A percentile compares a stretch with the other conserved stretches of the same genome.
Conservation (phyloP, 2,888 invertebrate species). For the Protonemura montana region DNA sequence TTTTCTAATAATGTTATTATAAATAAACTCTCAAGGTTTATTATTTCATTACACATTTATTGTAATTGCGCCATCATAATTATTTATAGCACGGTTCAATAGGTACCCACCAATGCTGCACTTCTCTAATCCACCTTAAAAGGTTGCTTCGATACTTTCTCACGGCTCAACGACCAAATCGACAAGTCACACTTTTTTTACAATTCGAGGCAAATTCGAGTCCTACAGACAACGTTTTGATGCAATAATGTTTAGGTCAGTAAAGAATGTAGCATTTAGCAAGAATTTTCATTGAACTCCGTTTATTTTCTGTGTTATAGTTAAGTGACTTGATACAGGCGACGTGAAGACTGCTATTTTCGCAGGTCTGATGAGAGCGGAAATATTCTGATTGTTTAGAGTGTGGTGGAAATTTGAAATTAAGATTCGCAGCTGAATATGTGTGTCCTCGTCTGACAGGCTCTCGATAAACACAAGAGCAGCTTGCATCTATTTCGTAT, state of each 20-base stretch:
- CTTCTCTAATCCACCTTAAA: slow-evolving; percentile 25
- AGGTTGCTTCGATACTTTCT: slow-evolving; percentile 9
- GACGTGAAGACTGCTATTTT: background rate
- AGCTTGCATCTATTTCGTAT: background rate
- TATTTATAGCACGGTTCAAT: slow-evolving; percentile 16
- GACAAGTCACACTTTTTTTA: background rate
- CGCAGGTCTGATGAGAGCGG: background rate
- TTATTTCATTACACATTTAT: background rate
- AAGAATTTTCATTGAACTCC: no score
- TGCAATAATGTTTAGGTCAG: no score
- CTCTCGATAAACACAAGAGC: background rate
- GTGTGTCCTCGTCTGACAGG: background rate
- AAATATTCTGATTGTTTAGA: background rate
- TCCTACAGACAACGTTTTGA: background rate
- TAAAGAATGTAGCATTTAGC: no score
- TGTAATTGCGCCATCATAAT: slow-evolving; percentile 19
- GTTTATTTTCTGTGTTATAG: no score
- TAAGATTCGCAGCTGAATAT: background rate
- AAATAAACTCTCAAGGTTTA: background rate
- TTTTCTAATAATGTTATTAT: background rate
- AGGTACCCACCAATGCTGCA: slow-evolving; percentile 17
- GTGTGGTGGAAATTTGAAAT: background rate
- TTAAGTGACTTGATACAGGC: background rate
- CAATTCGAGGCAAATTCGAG: background rate
- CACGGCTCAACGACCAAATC: background rate